Conservation (phyloP, 2,888 invertebrate species). For the Tachina grossa region DNA sequence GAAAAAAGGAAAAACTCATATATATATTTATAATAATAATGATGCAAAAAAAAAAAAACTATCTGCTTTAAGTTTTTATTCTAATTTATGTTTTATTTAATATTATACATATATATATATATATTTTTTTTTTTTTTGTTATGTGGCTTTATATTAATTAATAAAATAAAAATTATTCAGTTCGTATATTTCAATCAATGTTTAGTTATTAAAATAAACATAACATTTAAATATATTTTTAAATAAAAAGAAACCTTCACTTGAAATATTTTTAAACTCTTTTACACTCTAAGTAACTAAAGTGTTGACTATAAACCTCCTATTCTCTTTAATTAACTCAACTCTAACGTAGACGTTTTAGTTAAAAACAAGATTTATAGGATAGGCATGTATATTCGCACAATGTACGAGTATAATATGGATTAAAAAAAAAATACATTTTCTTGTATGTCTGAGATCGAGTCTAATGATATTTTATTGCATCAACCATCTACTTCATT, state of each 20-base stretch:
- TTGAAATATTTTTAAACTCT: slow-evolving; percentile 25
- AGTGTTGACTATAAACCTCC: slow-evolving; percentile 39
- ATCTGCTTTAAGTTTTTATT: slow-evolving; percentile 60
- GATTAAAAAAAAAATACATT: too few relatives aligned
- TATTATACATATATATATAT: slow-evolving; percentile 14
- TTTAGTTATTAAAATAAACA: slow-evolving; percentile 63
- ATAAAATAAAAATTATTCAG: slow-evolving; percentile 57
- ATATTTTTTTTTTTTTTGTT: slow-evolving; percentile 44
- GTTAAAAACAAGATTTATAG: neutral
- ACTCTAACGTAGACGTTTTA: neutral
- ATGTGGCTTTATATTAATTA: slow-evolving; percentile 67
- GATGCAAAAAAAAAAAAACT: slow-evolving; percentile 18
- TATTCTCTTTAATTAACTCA: neutral
- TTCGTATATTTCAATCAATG: slow-evolving; percentile 60
- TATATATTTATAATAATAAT: neutral
- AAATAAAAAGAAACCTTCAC: slow-evolving; percentile 34
- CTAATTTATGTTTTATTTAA: slow-evolving; percentile 57
- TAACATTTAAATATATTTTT: slow-evolving; percentile 40
- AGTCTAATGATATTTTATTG: too few relatives aligned
- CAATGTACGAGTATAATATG: too few relatives aligned
- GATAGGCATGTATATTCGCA: too few relatives aligned
- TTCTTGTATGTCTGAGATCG: too few relatives aligned
- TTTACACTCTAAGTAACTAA: slow-evolving; percentile 30
- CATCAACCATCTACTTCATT: too few relatives aligned
- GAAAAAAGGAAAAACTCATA: neutral